Evolutionary conservation across 1,140 invertebrate species (phyloP).

Genomic region (Penaeus indicus): DNA sequence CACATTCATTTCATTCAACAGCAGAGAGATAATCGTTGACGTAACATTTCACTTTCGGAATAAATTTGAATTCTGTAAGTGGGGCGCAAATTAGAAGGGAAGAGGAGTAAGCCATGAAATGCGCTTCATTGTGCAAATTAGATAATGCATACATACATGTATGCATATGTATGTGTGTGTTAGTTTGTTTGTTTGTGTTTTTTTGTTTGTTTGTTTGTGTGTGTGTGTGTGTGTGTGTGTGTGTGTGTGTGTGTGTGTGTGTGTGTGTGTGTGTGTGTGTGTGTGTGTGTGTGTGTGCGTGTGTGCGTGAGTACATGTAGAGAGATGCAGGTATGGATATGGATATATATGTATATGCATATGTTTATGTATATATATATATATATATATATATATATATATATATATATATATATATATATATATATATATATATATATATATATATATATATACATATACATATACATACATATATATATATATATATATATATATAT

Average conservation of each 20-base stretch:
- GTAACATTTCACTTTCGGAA: too few relatives aligned
- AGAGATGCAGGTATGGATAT: not conserved
- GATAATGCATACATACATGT: too few relatives aligned
- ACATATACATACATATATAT: not conserved
- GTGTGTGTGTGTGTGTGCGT: not conserved
- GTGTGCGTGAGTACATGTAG: not conserved
- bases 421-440: not conserved
- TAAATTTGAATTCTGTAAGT: too few relatives aligned
- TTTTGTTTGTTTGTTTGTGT: too few relatives aligned
- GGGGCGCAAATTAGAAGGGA: too few relatives aligned
- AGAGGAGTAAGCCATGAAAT: too few relatives aligned
- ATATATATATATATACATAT: not conserved
- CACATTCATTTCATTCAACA: too few relatives aligned
- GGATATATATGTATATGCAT: not conserved
- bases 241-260: not conserved
- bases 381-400: not conserved
- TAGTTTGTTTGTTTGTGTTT: too few relatives aligned
- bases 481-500: conserved; percentile 17
- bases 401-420: not conserved
- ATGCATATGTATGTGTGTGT: too few relatives aligned
- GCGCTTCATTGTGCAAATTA: too few relatives aligned
- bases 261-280: not conserved
- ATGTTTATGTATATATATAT: conserved; percentile 8
- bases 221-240: not conserved
- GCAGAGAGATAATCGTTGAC: too few relatives aligned